Conservation (phyloP, 2,113 vertebrate species). For the Thunnus thynnus region DNA sequence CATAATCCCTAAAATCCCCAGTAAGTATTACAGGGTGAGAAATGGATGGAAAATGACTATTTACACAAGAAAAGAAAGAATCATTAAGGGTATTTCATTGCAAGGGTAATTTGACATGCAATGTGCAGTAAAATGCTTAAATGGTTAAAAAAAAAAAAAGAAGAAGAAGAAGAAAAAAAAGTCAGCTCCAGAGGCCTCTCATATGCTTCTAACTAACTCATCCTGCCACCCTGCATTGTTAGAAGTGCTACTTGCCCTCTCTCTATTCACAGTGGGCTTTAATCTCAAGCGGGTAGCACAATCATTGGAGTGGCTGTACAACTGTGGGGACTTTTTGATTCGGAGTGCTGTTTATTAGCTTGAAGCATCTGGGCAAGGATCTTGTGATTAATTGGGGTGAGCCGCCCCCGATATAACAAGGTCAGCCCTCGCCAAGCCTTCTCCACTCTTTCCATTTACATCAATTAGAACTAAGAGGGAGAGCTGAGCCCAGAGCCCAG, state of each 20-base stretch:
- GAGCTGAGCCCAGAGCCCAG: slow-evolving; percentile 50
- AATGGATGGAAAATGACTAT: slow-evolving; percentile 75
- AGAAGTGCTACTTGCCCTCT: slow-evolving; percentile 65
- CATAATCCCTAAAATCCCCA: slow-evolving; percentile 79
- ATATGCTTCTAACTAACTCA: slow-evolving; percentile 71
- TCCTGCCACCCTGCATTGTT: slow-evolving; percentile 56
- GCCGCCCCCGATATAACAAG: slow-evolving; percentile 88
- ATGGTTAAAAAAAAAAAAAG: slow-evolving; percentile 43
- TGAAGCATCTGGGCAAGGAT: slow-evolving; percentile 89
- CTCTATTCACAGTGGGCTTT: slow-evolving; percentile 71
- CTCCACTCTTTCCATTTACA: slow-evolving; percentile 92
- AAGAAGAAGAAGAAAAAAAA: background rate
- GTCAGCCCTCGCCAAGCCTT: slow-evolving; percentile 90
- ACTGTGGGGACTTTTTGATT: slow-evolving; percentile 79
- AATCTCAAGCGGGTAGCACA: slow-evolving; percentile 73
- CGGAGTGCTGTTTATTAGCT: slow-evolving; percentile 88
- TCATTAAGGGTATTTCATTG: slow-evolving; percentile 78
- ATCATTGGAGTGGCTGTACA: slow-evolving; percentile 76
- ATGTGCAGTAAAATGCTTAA: slow-evolving; percentile 77
- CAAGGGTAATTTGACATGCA: slow-evolving; percentile 80
- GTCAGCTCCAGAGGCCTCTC: slow-evolving; percentile 41
- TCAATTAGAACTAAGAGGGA: slow-evolving; percentile 89
- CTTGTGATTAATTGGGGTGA: slow-evolving; percentile 96
- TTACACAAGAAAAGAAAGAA: slow-evolving; percentile 71
- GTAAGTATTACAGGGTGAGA: slow-evolving; percentile 68